A percentile compares a stretch with the other conserved stretches of the same genome.
Evolutionary conservation across 2,888 invertebrate species (phyloP).

Genomic region (Xestia rhomboidea): DNA sequence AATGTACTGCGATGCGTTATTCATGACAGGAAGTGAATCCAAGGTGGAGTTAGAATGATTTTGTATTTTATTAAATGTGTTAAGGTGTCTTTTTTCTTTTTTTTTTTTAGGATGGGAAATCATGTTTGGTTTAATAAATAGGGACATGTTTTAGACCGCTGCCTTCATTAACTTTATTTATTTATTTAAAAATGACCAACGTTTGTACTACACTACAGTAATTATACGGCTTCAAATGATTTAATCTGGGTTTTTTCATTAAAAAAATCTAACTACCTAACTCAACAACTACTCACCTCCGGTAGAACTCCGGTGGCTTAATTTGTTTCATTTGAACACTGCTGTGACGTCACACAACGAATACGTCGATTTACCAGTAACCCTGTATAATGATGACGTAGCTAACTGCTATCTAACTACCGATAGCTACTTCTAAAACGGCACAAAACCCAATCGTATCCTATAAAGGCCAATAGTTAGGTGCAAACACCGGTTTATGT

Average conservation of each 20-base stretch:
- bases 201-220: too few relatives aligned
- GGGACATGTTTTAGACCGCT: background rate
- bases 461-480: background rate
- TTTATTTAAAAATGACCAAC: background rate
- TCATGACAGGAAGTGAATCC: conserved; percentile 44
- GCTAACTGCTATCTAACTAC: background rate
- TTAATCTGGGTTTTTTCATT: background rate
- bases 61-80: conserved; percentile 12
- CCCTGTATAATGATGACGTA: background rate
- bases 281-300: background rate
- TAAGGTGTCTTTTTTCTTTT: background rate
- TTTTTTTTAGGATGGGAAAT: too few relatives aligned
- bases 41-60: conserved; percentile 31
- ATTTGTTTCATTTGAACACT: background rate
- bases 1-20: conserved; percentile 56
- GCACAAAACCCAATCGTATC: background rate
- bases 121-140: background rate
- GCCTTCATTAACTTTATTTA: background rate
- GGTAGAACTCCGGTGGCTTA: background rate
- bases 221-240: too few relatives aligned
- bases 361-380: too few relatives aligned
- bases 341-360: background rate
- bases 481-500: conserved; percentile 34
- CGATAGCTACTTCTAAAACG: background rate
- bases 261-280: too few relatives aligned